These are phyloP conservation scores for Ianthella basta DNA, from an alignment of 37 sponge, comb jelly and placozoan genomes.

Conservation along the genomic window DNA sequence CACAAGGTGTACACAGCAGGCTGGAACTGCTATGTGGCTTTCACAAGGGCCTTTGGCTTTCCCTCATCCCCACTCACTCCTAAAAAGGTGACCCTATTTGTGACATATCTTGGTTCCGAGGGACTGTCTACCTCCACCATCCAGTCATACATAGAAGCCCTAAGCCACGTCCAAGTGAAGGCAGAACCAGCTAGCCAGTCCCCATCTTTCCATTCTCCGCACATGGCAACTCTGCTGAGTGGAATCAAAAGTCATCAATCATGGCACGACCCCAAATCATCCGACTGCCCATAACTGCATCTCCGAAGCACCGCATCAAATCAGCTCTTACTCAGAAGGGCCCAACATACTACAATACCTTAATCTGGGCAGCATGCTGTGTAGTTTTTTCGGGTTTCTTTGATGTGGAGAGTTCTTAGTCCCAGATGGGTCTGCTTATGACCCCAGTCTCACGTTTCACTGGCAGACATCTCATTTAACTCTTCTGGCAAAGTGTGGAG, in stretches of 20 bases:
- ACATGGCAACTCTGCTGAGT: conserved; percentile 18
- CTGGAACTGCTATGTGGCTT: conserved; percentile 21
- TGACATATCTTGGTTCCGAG: conserved; percentile 15
- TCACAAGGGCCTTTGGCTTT: background rate
- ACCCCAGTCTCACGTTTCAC: background rate
- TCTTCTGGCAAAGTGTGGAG: background rate
- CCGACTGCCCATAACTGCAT: conserved; percentile 23
- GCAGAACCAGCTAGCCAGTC: background rate
- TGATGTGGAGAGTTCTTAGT: conserved; percentile 27
- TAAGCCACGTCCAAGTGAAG: conserved; percentile 21
- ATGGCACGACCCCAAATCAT: background rate
- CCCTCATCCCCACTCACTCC: background rate
- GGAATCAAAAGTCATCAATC: conserved; percentile 11
- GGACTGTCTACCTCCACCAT: conserved; percentile 30
- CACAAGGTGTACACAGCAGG: conserved; percentile 13
- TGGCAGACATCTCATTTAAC: conserved; percentile 1
- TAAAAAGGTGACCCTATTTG: conserved; percentile 27
- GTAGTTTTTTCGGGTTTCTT: conserved; percentile 3
- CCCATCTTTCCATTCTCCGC: conserved; percentile 20
- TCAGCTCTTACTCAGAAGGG: background rate
- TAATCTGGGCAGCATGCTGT: conserved; percentile 27
- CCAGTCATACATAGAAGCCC: conserved; percentile 29
- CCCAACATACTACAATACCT: background rate
- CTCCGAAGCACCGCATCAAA: conserved; percentile 2
- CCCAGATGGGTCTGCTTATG: conserved; percentile 3